These are phyloP conservation scores for Umimayanthus chanpuru DNA, from an alignment of 92 coral and sea anemone species.

Conservation along the genomic window DNA sequence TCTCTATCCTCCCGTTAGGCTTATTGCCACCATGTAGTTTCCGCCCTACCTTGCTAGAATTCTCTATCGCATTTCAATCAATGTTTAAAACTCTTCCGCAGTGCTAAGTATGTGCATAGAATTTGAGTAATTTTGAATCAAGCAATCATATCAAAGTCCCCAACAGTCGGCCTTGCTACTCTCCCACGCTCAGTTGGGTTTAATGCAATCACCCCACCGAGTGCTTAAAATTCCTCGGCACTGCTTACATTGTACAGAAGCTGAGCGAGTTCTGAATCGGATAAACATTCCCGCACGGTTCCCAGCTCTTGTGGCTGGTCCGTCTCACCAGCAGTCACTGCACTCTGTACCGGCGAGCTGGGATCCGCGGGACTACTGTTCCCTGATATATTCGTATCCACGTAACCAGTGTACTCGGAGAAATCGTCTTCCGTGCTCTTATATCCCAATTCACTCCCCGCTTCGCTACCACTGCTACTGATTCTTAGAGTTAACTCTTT, in stretches of 20 bases:
- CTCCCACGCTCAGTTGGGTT: too few species aligned
- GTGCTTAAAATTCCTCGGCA: constrained; percentile 43
- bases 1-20: too few species aligned
- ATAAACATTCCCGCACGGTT: constrained; percentile 35
- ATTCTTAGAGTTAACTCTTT: constrained; percentile 10
- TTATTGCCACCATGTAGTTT: too few species aligned
- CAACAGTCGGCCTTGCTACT: too few species aligned
- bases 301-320: constrained; percentile 7
- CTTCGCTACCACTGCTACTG: constrained; percentile 29
- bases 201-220: not conserved
- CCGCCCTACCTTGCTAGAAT: not conserved
- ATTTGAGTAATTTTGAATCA: too few species aligned
- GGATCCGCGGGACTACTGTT: not conserved
- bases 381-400: constrained; percentile 25
- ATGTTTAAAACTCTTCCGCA: too few species aligned
- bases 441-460: constrained; percentile 28
- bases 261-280: constrained; percentile 52
- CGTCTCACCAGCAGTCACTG: not conserved
- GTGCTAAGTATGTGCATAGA: too few species aligned
- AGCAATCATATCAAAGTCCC: too few species aligned
- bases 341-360: constrained; percentile 4
- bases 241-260: constrained; percentile 51
- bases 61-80: too few species aligned
- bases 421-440: constrained; percentile 21
- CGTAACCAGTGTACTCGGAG: constrained; percentile 35